A percentile compares a stretch with the other conserved stretches of the same genome.
phyloP scores from a whole-genome alignment of 2,888 invertebrate genomes.

The Clunio marinus region DNA sequence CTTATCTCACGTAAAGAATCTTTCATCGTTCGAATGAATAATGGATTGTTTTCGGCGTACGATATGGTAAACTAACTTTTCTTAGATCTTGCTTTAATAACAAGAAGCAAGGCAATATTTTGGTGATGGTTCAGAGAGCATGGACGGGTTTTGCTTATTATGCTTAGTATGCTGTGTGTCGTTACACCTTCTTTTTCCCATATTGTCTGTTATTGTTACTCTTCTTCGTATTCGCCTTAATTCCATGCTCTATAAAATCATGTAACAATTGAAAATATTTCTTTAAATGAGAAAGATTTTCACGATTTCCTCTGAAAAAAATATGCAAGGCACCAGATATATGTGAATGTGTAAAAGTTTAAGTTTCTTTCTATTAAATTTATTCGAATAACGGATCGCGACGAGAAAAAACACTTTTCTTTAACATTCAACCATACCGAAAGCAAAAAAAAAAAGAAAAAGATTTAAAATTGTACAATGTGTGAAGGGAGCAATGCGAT shows the following conservation, averaged over 20 bases:
- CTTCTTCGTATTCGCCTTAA: constrained; percentile 4
- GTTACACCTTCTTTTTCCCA: constrained; percentile 38
- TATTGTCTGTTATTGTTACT: constrained; percentile 14
- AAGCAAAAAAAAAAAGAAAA: not conserved
- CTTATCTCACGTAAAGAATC: constrained; percentile 35
- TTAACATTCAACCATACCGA: no score
- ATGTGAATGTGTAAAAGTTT: no score
- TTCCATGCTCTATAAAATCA: constrained; percentile 26
- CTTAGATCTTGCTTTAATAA: constrained; percentile 32
- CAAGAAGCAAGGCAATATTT: constrained; percentile 12
- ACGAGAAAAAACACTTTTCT: constrained; percentile 1
- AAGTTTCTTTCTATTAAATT: no score
- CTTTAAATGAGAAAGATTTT: not conserved
- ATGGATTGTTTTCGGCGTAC: constrained; percentile 26
- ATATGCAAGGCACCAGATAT: no score
- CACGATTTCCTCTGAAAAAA: not conserved
- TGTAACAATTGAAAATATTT: constrained; percentile 9
- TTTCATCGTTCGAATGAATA: constrained; percentile 34
- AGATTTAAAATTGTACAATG: not conserved
- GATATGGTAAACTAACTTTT: constrained; percentile 39
- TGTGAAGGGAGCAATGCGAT: constrained; percentile 1
- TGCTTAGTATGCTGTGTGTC: no score
- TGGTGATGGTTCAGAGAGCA: constrained; percentile 38
- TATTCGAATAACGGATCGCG: not conserved
- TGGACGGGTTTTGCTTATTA: constrained; percentile 19